A percentile compares a stretch with the other conserved stretches of the same genome.
Conservation (phyloP, 2,797 vertebrate species). For the Hirundo rustica region DNA sequence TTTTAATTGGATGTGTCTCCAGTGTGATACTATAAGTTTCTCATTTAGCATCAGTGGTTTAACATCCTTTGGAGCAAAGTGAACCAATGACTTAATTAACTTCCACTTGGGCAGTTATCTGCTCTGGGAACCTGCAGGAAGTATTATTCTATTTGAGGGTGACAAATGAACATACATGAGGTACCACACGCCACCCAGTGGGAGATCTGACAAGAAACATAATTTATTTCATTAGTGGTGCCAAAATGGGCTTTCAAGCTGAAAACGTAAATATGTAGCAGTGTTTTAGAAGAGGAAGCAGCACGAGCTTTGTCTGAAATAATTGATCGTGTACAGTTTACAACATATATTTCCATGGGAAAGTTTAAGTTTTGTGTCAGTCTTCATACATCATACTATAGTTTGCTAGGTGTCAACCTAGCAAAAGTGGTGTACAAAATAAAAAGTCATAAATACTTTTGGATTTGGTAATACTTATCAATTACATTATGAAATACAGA, state of each 20-base stretch:
- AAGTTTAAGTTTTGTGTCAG: constrained; percentile 59
- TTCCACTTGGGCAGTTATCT: constrained; percentile 65
- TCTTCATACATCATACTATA: constrained; percentile 57
- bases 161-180: constrained; percentile 66
- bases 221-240: constrained; percentile 70
- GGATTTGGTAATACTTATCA: constrained; percentile 23
- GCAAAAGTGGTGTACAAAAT: constrained; percentile 42
- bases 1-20: constrained; percentile 15
- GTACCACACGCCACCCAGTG: constrained; percentile 60
- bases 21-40: background rate
- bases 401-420: constrained; percentile 57
- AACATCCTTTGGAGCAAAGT: constrained; percentile 45
- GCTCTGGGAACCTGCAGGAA: constrained; percentile 54
- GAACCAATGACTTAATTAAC: constrained; percentile 69
- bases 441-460: constrained; percentile 30
- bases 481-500: background rate
- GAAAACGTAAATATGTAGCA: constrained; percentile 48
- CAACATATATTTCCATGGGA: constrained; percentile 64
- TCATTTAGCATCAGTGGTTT: background rate
- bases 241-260: constrained; percentile 62
- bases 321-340: constrained; percentile 62
- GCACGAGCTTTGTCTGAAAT: constrained; percentile 51
- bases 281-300: constrained; percentile 15
- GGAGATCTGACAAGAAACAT: constrained; percentile 71
- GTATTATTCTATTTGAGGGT: constrained; percentile 61